A percentile compares a stretch with the other conserved stretches of the same genome.
These are phyloP conservation scores for Sebastes taczanowskii DNA, from an alignment of 2,797 vertebrate genomes.

Conservation along the genomic window DNA sequence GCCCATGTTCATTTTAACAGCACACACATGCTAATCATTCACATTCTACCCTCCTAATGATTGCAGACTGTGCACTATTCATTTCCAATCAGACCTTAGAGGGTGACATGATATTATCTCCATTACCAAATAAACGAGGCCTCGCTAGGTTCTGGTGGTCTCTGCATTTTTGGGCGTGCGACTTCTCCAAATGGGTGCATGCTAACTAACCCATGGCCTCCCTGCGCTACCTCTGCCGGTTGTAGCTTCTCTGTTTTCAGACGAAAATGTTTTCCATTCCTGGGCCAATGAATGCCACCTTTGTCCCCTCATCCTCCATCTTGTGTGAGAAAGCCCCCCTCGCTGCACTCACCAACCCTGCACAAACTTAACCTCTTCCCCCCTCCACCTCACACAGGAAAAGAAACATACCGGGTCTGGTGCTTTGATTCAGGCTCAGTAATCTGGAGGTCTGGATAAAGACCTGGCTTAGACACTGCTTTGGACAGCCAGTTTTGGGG, in stretches of 20 bases:
- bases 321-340: conserved; percentile 83
- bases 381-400: conserved; percentile 80
- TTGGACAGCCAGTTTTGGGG: conserved; percentile 27
- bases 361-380: conserved; percentile 83
- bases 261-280: conserved; percentile 88
- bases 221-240: conserved; percentile 65
- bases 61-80: conserved; percentile 18
- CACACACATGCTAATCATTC: conserved; percentile 22
- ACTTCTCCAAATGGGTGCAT: conserved; percentile 48
- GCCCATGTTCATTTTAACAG: neutral
- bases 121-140: conserved; percentile 49
- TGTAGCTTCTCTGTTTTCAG: conserved; percentile 83
- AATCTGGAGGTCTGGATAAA: conserved; percentile 68
- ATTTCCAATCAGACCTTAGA: neutral
- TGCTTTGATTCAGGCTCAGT: conserved; percentile 76
- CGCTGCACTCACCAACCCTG: conserved; percentile 72
- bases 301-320: conserved; percentile 85
- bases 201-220: conserved; percentile 67
- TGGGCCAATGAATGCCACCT: conserved; percentile 87
- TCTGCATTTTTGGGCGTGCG: conserved; percentile 29
- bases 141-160: conserved; percentile 34
- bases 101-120: conserved; percentile 36
- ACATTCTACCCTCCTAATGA: neutral
- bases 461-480: conserved; percentile 39
- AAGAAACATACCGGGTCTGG: conserved; percentile 74